A percentile compares a stretch with the other conserved stretches of the same genome.
phyloP scores from a whole-genome alignment of 2,888 invertebrate genomes.

The Oscheius sp. region DNA sequence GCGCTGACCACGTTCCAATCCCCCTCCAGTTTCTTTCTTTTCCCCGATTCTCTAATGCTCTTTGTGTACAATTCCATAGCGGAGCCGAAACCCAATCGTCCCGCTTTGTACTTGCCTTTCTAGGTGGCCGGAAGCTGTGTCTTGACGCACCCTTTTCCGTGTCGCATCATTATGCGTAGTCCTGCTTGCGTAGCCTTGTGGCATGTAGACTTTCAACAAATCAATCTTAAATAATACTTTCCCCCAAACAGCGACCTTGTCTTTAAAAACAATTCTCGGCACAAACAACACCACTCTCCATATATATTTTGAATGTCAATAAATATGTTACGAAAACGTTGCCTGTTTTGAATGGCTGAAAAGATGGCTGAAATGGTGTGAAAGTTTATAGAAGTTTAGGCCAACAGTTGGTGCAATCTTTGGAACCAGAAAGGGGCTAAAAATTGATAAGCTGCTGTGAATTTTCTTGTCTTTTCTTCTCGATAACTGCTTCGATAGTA shows the following conservation, averaged over 20 bases:
- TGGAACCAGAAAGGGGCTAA: too few relatives aligned
- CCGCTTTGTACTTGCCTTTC: slow-evolving; percentile 34
- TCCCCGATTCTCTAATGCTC: slow-evolving; percentile 25
- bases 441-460: too few relatives aligned
- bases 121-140: slow-evolving; percentile 21
- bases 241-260: slow-evolving; percentile 5
- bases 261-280: neutral
- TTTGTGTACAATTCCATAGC: slow-evolving; percentile 36
- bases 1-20: neutral
- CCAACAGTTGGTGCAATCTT: neutral
- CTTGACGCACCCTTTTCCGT: neutral
- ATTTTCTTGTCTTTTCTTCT: too few relatives aligned
- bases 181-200: slow-evolving; percentile 32
- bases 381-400: neutral
- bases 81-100: slow-evolving; percentile 2
- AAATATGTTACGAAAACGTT: slow-evolving; percentile 23
- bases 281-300: neutral
- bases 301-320: slow-evolving; percentile 26
- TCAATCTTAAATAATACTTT: slow-evolving; percentile 3
- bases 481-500: too few relatives aligned
- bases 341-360: neutral
- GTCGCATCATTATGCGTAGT: slow-evolving; percentile 30
- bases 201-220: slow-evolving; percentile 26
- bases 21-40: slow-evolving; percentile 27
- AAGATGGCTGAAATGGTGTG: neutral